These are phyloP conservation scores for Thereva unica DNA, from an alignment of 2,888 invertebrate genomes.

Conservation along the genomic window DNA sequence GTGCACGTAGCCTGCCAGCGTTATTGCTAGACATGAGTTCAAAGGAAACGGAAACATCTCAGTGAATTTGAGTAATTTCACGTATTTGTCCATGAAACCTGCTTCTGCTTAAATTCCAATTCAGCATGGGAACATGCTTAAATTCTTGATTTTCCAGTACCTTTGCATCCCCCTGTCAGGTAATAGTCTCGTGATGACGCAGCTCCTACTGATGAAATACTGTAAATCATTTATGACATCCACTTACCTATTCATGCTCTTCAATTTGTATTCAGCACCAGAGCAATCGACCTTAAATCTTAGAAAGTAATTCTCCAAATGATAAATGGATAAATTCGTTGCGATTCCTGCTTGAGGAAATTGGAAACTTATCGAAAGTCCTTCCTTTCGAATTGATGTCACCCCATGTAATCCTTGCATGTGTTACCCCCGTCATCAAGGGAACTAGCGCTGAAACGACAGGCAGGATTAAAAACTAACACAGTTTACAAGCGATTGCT, in stretches of 20 bases:
- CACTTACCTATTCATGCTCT: conserved; percentile 30
- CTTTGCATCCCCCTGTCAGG: conserved; percentile 16
- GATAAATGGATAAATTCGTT: conserved; percentile 19
- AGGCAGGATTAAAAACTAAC: conserved; percentile 9
- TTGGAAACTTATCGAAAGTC: conserved; percentile 30
- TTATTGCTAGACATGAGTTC: too few relatives aligned
- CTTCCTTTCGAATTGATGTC: conserved; percentile 10
- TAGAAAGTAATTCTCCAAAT: conserved; percentile 3
- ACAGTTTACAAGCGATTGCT: conserved; percentile 10
- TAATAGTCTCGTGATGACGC: conserved; percentile 30
- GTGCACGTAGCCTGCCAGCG: conserved; percentile 9
- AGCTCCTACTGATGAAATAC: conserved; percentile 29
- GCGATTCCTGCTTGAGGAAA: conserved; percentile 22
- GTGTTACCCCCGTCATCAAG: conserved; percentile 14
- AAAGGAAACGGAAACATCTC: too few relatives aligned
- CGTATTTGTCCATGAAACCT: neutral
- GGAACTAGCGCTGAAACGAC: too few relatives aligned
- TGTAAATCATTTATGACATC: conserved; percentile 36
- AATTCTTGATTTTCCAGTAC: conserved; percentile 8
- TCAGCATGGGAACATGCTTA: neutral
- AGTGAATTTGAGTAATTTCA: too few relatives aligned
- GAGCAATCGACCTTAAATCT: conserved; percentile 26
- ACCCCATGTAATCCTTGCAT: conserved; percentile 24
- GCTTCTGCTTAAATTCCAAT: neutral
- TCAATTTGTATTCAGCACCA: conserved; percentile 27